These are phyloP conservation scores for Keiferia lycopersicella DNA, from an alignment of 2,888 invertebrate genomes.

Conservation along the genomic window DNA sequence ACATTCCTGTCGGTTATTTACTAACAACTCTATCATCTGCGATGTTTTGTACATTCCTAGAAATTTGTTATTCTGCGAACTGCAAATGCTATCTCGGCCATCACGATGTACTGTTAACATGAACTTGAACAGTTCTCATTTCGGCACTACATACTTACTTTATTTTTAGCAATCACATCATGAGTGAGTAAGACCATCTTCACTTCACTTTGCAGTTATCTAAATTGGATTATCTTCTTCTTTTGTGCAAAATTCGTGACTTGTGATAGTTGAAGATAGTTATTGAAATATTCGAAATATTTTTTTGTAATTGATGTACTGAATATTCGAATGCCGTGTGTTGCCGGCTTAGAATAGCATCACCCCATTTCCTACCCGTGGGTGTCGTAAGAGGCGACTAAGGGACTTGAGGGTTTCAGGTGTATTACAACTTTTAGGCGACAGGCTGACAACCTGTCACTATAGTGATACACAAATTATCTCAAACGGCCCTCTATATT, in stretches of 20 bases:
- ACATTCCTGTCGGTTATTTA: conserved; percentile 58
- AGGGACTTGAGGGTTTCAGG: too few relatives aligned
- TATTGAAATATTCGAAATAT: conserved; percentile 34
- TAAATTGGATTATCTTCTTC: conserved; percentile 54
- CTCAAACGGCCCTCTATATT: too few relatives aligned
- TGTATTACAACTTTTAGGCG: too few relatives aligned
- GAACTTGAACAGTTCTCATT: conserved; percentile 50
- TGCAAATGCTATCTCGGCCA: conserved; percentile 60
- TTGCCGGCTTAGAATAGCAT: too few relatives aligned
- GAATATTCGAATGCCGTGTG: too few relatives aligned
- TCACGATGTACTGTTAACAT: conserved; percentile 63
- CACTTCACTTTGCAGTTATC: conserved; percentile 52
- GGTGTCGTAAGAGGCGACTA: too few relatives aligned
- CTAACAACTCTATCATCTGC: conserved; percentile 48
- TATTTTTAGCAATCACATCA: conserved; percentile 45
- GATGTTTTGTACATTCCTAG: not conserved
- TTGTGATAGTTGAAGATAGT: conserved; percentile 44
- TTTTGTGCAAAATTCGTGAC: conserved; percentile 49
- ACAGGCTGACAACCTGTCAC: too few relatives aligned
- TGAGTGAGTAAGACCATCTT: conserved; percentile 45
- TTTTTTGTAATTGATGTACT: not conserved
- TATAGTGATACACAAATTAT: too few relatives aligned
- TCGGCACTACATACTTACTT: conserved; percentile 47
- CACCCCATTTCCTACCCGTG: too few relatives aligned
- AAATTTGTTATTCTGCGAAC: conserved; percentile 55